Evolutionary conservation across 1,140 invertebrate genomes (phyloP).

Genomic region (Eriocheir sinensis): DNA sequence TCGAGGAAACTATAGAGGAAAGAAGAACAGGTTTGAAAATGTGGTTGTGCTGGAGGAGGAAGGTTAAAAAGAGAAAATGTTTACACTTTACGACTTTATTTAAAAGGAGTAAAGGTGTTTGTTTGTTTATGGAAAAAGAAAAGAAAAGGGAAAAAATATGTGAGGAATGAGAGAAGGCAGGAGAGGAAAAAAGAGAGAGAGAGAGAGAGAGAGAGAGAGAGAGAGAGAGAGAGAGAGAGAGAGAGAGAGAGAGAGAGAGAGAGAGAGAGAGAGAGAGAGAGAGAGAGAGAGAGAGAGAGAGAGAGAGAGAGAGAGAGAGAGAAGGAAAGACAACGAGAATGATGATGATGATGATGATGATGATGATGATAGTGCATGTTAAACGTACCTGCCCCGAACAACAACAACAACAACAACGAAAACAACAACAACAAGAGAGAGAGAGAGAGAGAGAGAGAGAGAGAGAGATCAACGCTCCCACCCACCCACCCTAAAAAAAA

Average conservation of each 20-base stretch:
- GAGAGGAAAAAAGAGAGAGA: background rate
- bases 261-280: background rate
- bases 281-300: background rate
- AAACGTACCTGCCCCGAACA: background rate
- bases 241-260: background rate
- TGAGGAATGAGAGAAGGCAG: background rate
- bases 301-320: background rate
- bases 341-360: background rate
- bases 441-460: background rate
- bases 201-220: background rate
- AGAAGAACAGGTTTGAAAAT: too few species aligned
- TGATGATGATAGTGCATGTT: background rate
- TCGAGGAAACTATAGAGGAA: too few species aligned
- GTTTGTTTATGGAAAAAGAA: background rate
- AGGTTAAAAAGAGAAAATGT: too few species aligned
- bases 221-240: background rate
- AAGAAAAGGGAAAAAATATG: background rate
- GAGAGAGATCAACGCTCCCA: background rate
- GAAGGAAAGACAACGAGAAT: background rate
- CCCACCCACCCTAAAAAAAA: background rate
- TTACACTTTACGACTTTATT: too few species aligned
- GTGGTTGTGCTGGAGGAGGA: background rate
- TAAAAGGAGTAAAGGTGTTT: too few species aligned
- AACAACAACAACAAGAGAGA: background rate
- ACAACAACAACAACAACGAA: background rate